phyloP scores from a whole-genome alignment of 2,797 vertebrate species.

The Capromys pilorides region DNA sequence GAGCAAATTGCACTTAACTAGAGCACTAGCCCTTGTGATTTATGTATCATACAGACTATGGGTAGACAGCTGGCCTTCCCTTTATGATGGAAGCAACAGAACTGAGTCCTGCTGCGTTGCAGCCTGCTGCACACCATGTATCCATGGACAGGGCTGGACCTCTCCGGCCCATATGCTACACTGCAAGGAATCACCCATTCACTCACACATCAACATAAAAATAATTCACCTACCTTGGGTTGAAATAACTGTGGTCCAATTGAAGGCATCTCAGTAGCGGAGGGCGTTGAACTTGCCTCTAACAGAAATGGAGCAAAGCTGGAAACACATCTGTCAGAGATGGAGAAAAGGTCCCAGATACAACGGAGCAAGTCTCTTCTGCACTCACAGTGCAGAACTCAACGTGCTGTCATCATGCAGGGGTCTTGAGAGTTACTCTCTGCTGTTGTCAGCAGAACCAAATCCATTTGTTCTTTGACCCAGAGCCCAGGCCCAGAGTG shows the following conservation, averaged over 20 bases:
- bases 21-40: background rate
- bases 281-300: background rate
- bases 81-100: background rate
- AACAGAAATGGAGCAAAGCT: background rate
- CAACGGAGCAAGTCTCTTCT: background rate
- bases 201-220: background rate
- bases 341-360: conserved; percentile 1
- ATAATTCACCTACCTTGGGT: background rate
- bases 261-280: background rate
- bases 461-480: background rate
- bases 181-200: background rate
- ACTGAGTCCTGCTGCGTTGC: background rate
- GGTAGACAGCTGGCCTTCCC: background rate
- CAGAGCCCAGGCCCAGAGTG: no score
- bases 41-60: background rate
- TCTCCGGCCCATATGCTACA: no score
- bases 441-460: background rate
- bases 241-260: background rate
- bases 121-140: background rate
- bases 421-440: background rate
- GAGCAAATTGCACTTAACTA: background rate
- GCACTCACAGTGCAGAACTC: background rate
- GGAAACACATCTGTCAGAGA: conserved; percentile 4
- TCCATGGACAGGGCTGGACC: background rate
- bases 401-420: background rate